Base-by-base conservation (phyloP, 2,797 vertebrate genomes). In the Zenarchopterus dispar region DNA sequence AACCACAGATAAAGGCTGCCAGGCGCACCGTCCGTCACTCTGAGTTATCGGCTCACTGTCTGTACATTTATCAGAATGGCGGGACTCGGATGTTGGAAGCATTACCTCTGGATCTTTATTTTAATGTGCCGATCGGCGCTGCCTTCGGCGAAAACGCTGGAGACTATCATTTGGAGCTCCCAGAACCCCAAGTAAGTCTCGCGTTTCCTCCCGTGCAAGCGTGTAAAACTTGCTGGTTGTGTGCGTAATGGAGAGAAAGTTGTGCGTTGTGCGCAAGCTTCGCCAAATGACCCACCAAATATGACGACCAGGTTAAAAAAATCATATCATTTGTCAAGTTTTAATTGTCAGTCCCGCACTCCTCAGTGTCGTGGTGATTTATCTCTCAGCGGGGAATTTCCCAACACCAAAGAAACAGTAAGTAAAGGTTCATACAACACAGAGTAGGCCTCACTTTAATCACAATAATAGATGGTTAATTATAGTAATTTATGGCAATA, bases 71-170 rank as follows among this genome's bases (percentile, higher is more conserved):
- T 53, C 80, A 92, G 85, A 77, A 94, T 94, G 93, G 92, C 93
- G 82, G 86, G 84, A 77, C 84, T 77, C 77, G 79, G 59, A 11
- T 88, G 87, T 77, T 93, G 92, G 92, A 93, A 91, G 81, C 93
- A 92, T 90, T 93, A 92, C 81, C 89, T 93, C 69, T 93, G 93
- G 93, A 92, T 94, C 85, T 89, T 89, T 90, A 90, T 92, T 78
- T 69, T 93, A 65, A 79, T 91, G 67, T 92, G 92, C 86, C 90
- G 91, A 87, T 90, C 89, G 73, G 81, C 84, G 59, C 36, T 91
- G 45, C 89, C 88, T 28, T 88, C 90, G 11, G 92, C 92, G 5
- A 94, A 92, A n/a, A 90, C 91, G 36, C 58, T 94, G 90, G 92
- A 94, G 73, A 89, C 92, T 58, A 93, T 94, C 19, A 91, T 92